Base-by-base conservation (phyloP, 2,797 vertebrate species). In the Pseudochirops corinnae region DNA sequence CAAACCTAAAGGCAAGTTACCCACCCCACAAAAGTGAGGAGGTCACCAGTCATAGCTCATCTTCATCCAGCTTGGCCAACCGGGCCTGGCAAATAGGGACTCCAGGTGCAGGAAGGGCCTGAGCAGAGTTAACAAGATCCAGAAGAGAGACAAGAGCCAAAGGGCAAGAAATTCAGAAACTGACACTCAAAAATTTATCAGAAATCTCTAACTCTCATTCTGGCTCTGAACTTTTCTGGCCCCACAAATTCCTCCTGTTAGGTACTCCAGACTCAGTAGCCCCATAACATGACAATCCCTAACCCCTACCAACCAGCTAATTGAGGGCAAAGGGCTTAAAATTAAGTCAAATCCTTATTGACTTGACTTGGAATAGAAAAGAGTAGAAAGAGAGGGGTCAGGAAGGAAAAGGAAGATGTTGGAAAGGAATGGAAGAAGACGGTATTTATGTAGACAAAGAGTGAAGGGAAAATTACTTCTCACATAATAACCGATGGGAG, bases 11-110 rank as follows among this genome's bases (percentile, higher is more conserved):
- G 99, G 99, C 6, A 50, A 87, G 21, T 21, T 50, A 87, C 24
- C 74, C 39, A 87, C 21, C 9, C 74, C 74, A 21, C 26, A 87
- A 50, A 87, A 39, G 39, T 87, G 74, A 24, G 92, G 95, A 46
- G 93, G 95, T 96, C 90, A 57, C 62, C 95, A 91, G 98, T 99
- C 98, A 99, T 98, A 99, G 98, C 98, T 99, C 99, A 39, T 99
- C 99, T 98, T 99, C 99, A 2, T 99, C 99, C 60, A 99, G 98
- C 98, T 99, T 99, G 97, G 99, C 98, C 95, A 99, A 98, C 98
- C 99, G 99, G 98, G 99, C 99, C 91, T 97, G 96, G 98, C 98
- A 56, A 55, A 96, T 58, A 91, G 94, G 92, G n/a, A 91, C 95
- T 58, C 91, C 74, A 13, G 87, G 92, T 74, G 92, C 12, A 31